phyloP scores from a whole-genome alignment of 2,888 invertebrate species.

The Drosophila recens region DNA sequence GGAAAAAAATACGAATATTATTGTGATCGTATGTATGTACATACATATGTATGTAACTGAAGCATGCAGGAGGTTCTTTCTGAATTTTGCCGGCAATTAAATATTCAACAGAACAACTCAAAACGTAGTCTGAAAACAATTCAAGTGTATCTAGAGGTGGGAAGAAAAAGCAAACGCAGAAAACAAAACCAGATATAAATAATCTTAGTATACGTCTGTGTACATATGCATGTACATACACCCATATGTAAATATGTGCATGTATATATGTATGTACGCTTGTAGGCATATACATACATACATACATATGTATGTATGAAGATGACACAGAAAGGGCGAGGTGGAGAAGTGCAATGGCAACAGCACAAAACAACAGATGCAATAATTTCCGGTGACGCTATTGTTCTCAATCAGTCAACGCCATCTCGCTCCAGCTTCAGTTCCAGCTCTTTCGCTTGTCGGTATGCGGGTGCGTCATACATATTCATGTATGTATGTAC shows the following conservation, averaged over 20 bases:
- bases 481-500: background rate
- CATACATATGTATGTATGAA: background rate
- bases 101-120: slow-evolving; percentile 45
- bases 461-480: slow-evolving; percentile 47
- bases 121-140: slow-evolving; percentile 46
- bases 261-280: background rate
- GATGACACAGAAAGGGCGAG: slow-evolving; percentile 27
- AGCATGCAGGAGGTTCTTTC: no score
- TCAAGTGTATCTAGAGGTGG: slow-evolving; percentile 61
- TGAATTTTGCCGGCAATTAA: slow-evolving; percentile 36
- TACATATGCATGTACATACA: no score
- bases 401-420: slow-evolving; percentile 77
- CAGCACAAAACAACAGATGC: slow-evolving; percentile 72
- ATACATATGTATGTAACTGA: no score
- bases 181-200: slow-evolving; percentile 29
- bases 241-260: background rate
- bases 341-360: slow-evolving; percentile 21
- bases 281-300: slow-evolving; percentile 1
- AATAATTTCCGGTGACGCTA: slow-evolving; percentile 74
- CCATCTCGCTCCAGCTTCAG: slow-evolving; percentile 56
- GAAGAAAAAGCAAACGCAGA: slow-evolving; percentile 38
- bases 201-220: background rate
- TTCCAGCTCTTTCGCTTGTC: slow-evolving; percentile 3
- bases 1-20: no score
- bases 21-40: no score